A percentile compares a stretch with the other conserved stretches of the same genome.
Conservation (phyloP, 2,888 invertebrate genomes). For the Netelia inedita region DNA sequence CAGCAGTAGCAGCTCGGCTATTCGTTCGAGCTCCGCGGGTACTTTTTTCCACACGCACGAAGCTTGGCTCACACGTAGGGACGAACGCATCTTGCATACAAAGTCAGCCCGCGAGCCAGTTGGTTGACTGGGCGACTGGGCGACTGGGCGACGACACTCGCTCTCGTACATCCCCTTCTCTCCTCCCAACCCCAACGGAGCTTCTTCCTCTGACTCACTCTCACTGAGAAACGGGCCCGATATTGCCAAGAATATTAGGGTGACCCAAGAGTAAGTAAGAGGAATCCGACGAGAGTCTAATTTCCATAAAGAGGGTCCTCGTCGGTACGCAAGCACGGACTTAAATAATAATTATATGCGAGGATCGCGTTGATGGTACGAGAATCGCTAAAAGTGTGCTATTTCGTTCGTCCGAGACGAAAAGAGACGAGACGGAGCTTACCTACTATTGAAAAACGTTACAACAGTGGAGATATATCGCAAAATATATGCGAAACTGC, state of each 20-base stretch:
- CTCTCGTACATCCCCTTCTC: slow-evolving; percentile 26
- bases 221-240: slow-evolving; percentile 10
- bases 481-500: slow-evolving; percentile 55
- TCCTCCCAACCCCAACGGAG: slow-evolving; percentile 18
- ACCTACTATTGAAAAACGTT: slow-evolving; percentile 31
- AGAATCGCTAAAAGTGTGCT: slow-evolving; percentile 3
- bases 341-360: slow-evolving; percentile 57
- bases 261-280: slow-evolving; percentile 3
- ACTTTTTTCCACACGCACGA: slow-evolving; percentile 18
- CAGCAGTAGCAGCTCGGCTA: background rate
- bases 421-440: slow-evolving; percentile 36
- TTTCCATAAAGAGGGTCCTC: slow-evolving; percentile 48
- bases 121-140: too few relatives aligned
- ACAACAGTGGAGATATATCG: slow-evolving; percentile 4
- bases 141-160: slow-evolving; percentile 5
- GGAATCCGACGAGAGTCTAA: slow-evolving; percentile 30
- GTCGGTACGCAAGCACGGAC: slow-evolving; percentile 18
- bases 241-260: slow-evolving; percentile 21
- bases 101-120: slow-evolving; percentile 34
- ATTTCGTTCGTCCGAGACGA: slow-evolving; percentile 15
- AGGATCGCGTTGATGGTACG: slow-evolving; percentile 37
- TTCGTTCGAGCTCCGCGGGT: slow-evolving; percentile 26
- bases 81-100: slow-evolving; percentile 64
- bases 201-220: slow-evolving; percentile 21
- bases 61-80: slow-evolving; percentile 55